Base-by-base conservation (phyloP, 1,140 invertebrate genomes). In the Steinernema khuongi region DNA sequence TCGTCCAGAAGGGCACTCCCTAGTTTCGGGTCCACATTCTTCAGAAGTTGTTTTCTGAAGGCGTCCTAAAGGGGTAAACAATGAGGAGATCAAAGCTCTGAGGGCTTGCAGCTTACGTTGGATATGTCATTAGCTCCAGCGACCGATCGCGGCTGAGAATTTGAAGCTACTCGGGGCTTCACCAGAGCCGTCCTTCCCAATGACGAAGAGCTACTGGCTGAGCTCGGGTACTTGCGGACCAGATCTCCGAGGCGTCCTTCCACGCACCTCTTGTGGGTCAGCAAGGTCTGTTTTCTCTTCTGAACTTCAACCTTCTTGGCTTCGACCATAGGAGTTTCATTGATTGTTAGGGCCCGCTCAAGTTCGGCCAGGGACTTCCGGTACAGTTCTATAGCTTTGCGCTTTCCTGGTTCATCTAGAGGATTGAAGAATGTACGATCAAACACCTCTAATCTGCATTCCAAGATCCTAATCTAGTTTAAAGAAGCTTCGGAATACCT, bases 1-100 rank as follows among this genome's bases (percentile, higher is more conserved):
- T 32, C 32, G 31, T 44, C 29, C 36, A 76, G 50, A 60, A 75
- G 18, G 19, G 50, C 36, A 11, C 68, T 26, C 18, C 22, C 69
- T 1, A n/a, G 70, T 0, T 70, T 70, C 14, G 30, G 19, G 17
- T 79, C 67, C 7, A 60, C 50, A 22, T 60, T 60, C 19, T 60
- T 60, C 50, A 60, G 50, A 7, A 60, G 19, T n/a, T 14, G 4
- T 26, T 14, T 4, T 26, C 50, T 7, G 4, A n/a, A 14, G 4
- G 22, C 19, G 19, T 14, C 26, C 50, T 60, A 22, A 60, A 60
- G 4, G n/a, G n/a, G n/a, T n/a, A n/a, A n/a, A n/a, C n/a, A n/a
- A n/a, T n/a, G n/a, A n/a, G n/a, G n/a, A n/a, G n/a, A n/a, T n/a
- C n/a, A n/a, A n/a, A n/a, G n/a, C n/a, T n/a, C n/a, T n/a, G n/a